These are phyloP conservation scores for Vanessa cardui DNA, from an alignment of 2,888 invertebrate genomes.

Conservation along the genomic window DNA sequence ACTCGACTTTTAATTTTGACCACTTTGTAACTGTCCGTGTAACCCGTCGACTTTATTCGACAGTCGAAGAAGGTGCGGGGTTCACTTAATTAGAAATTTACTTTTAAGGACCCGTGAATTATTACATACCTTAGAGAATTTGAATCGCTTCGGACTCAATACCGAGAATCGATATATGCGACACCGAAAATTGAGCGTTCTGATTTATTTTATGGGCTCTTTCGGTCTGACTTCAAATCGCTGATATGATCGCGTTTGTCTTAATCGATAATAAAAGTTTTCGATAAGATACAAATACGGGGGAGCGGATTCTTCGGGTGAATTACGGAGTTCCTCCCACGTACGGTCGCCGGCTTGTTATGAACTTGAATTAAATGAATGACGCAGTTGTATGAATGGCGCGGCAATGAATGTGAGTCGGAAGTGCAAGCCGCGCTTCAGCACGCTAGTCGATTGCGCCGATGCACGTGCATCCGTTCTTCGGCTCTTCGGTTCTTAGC, in stretches of 20 bases:
- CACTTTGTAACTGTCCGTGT: conserved; percentile 59
- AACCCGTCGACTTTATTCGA: conserved; percentile 37
- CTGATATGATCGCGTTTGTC: conserved; percentile 56
- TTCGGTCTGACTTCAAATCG: conserved; percentile 49
- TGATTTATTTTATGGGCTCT: conserved; percentile 68
- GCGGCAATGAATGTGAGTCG: conserved; percentile 78
- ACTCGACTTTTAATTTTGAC: conserved; percentile 58
- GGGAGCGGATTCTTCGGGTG: conserved; percentile 48
- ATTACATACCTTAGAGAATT: conserved; percentile 68
- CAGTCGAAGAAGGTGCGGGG: conserved; percentile 57
- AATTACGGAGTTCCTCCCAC: conserved; percentile 66
- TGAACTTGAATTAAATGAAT: conserved; percentile 81
- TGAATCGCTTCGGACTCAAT: conserved; percentile 61
- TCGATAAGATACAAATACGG: conserved; percentile 49
- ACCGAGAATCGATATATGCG: conserved; percentile 71
- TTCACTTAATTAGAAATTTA: conserved; percentile 72
- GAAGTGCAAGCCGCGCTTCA: conserved; percentile 72
- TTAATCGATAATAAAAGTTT: conserved; percentile 60
- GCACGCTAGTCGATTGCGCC: conserved; percentile 68
- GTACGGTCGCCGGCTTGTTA: conserved; percentile 63
- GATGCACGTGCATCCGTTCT: conserved; percentile 57
- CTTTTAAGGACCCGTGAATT: conserved; percentile 71
- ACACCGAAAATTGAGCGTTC: conserved; percentile 59
- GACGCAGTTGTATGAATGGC: conserved; percentile 80
- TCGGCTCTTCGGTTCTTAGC: conserved; percentile 53